Evolutionary conservation across 2,113 vertebrate genomes (phyloP).

Genomic region (Alectura lathami): DNA sequence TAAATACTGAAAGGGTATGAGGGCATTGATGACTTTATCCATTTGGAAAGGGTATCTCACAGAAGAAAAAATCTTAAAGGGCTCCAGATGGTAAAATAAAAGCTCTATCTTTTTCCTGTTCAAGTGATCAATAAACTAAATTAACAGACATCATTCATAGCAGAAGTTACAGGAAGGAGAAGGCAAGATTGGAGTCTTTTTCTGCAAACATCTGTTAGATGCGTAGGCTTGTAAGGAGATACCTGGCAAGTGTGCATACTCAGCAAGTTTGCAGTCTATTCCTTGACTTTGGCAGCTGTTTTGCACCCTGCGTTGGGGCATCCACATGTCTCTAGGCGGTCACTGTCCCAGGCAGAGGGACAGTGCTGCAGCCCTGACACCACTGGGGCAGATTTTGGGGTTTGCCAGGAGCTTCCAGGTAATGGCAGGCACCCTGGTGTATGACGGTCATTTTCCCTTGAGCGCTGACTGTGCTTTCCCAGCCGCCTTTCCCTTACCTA

Average conservation of each 20-base stretch:
- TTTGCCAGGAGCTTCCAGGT: neutral
- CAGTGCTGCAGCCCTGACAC: neutral
- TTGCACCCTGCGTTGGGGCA: neutral
- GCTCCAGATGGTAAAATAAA: neutral
- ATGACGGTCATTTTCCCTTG: accelerated
- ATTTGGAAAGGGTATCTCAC: neutral
- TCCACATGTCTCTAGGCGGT: accelerated
- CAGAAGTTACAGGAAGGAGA: neutral
- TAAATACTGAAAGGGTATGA: neutral
- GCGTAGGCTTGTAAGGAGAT: neutral
- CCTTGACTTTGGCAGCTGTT: neutral
- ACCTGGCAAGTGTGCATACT: neutral
- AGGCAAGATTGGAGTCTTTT: neutral
- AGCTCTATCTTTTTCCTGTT: neutral
- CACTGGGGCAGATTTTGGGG: neutral
- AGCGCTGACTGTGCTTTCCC: neutral
- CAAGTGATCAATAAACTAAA: neutral
- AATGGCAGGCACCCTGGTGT: neutral
- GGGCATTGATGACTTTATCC: neutral
- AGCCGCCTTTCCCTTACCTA: neutral
- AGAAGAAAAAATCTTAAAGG: neutral
- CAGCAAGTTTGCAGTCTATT: neutral
- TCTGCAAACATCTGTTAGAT: neutral
- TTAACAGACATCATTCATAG: neutral
- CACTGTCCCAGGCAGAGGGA: neutral